Base-by-base conservation (phyloP, 2,888 invertebrate species). In the Rhingia campestris region DNA sequence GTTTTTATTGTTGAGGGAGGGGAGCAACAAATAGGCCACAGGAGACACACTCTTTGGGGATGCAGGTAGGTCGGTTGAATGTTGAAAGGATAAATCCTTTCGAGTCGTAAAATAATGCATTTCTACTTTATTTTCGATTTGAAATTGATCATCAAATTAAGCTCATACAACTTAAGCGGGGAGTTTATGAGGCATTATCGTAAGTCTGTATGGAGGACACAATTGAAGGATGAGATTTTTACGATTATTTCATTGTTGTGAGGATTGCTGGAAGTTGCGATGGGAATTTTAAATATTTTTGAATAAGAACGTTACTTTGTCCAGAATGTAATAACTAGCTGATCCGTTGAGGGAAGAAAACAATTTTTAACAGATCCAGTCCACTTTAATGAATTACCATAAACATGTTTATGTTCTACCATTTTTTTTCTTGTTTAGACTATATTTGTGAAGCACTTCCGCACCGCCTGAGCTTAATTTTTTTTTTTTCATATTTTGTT, bases 1-100 rank as follows among this genome's bases (percentile, higher is more conserved):
- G 67, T 58, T 79, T 69, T 79, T 82, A 82, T 82, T 82, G 77
- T 74, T 79, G 79, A 73, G 69, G 73, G 67, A 73, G 53, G n/a
- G 32, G 14, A 35, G 35, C 37, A 45, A 45, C 6, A n/a, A 39
- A 56, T 53, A 56, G 51, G 63, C 63, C 79, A 59, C 53, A 59
- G 39, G 37, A 66, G 12, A 43, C 9, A 56, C 61, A 37, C 14
- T 32, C 14, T n/a, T 2, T 66, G 30, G 32, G 1, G 33, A 4
- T 51, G 54, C 49, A 53, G 43, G 39, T 41, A 47, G 64, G 54
- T 14, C 32, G 33, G 12, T 22, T 22, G 22, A 22, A 22, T 22
- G 63, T 4, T 43, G n/a, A 9, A 14, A 7, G 53, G 53, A 12
- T 69, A 51, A 37, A 39, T 59, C 61, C 7, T 41, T 69, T 41